These are phyloP conservation scores for Lacerta agilis DNA, from an alignment of 2,797 vertebrate species.

Conservation along the genomic window DNA sequence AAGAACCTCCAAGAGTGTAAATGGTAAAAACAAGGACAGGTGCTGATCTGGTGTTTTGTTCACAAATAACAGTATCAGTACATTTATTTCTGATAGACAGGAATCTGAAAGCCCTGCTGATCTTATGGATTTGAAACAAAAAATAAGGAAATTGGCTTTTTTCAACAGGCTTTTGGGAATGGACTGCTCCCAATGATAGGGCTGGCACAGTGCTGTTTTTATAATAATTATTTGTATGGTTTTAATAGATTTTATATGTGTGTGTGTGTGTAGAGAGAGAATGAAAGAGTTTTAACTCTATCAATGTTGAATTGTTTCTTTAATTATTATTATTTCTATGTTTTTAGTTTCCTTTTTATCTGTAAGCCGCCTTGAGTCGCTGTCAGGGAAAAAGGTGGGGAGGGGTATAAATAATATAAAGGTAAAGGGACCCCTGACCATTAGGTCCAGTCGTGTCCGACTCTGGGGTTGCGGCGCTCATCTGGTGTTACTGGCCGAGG, in stretches of 20 bases:
- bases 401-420: no score
- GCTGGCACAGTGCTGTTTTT: no score
- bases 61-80: background rate
- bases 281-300: background rate
- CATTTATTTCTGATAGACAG: background rate
- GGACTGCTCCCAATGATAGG: no score
- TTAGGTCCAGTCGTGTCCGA: no score
- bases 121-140: background rate
- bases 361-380: background rate
- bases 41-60: background rate
- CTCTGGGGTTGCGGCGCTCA: no score
- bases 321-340: background rate
- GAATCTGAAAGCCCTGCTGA: background rate
- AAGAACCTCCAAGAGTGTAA: background rate
- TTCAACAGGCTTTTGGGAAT: no score
- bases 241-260: no score
- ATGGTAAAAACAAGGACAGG: background rate
- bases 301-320: background rate
- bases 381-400: no score
- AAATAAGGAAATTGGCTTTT: constrained; percentile 17
- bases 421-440: no score
- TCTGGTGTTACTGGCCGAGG: no score
- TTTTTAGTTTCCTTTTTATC: background rate
- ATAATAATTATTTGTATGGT: no score
- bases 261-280: no score